These are phyloP conservation scores for Prunella himalayana DNA, from an alignment of 2,113 vertebrate genomes.

Conservation along the genomic window DNA sequence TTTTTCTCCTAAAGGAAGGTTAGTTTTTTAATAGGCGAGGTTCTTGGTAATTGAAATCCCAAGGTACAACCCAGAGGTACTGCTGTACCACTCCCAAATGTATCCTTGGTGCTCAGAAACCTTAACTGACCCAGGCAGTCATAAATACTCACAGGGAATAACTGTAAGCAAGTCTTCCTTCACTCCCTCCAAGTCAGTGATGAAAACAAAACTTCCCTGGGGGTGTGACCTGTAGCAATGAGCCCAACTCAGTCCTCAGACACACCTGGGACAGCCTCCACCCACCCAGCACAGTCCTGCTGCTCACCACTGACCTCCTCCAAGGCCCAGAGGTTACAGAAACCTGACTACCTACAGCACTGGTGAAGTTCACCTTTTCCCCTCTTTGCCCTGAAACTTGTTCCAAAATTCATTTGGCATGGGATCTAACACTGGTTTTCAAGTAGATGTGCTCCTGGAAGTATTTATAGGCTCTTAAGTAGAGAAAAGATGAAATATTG, in stretches of 20 bases:
- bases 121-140: background rate
- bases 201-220: background rate
- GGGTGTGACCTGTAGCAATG: background rate
- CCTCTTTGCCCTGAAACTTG: background rate
- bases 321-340: background rate
- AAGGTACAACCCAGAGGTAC: background rate
- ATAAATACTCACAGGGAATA: background rate
- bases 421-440: background rate
- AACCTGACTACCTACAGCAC: background rate
- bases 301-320: background rate
- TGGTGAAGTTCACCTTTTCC: background rate
- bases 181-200: background rate
- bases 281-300: background rate
- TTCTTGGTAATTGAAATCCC: background rate
- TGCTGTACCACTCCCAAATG: background rate
- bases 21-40: background rate
- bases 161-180: background rate
- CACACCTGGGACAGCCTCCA: background rate
- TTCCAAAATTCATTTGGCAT: background rate
- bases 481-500: background rate
- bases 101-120: background rate
- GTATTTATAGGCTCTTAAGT: background rate
- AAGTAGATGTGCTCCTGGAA: background rate
- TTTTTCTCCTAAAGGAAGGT: background rate
- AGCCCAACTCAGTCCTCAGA: background rate